phyloP scores from a whole-genome alignment of 2,797 vertebrate genomes.

The Pogonophryne albipinna region DNA sequence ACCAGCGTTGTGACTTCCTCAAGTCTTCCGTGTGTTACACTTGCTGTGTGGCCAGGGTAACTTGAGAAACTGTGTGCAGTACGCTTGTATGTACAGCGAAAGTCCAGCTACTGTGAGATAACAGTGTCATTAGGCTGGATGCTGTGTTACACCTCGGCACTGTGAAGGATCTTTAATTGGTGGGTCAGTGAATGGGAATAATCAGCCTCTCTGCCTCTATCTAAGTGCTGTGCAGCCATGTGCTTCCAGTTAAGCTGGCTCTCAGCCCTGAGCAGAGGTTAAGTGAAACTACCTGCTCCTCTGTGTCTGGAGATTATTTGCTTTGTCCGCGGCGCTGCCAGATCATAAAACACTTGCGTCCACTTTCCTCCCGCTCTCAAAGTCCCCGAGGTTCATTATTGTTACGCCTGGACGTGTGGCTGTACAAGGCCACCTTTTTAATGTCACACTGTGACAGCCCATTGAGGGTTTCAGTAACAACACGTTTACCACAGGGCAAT shows the following conservation, averaged over 20 bases:
- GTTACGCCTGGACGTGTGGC: slow-evolving; percentile 80
- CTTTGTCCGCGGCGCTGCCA: slow-evolving; percentile 79
- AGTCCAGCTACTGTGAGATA: slow-evolving; percentile 46
- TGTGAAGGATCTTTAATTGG: slow-evolving; percentile 62
- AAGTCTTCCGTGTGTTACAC: slow-evolving; percentile 59
- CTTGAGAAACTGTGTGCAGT: slow-evolving; percentile 45
- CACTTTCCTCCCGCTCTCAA: slow-evolving; percentile 66
- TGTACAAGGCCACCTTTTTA: slow-evolving; percentile 69
- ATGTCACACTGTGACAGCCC: slow-evolving; percentile 71
- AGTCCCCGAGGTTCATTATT: slow-evolving; percentile 78
- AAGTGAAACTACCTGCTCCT: slow-evolving; percentile 86
- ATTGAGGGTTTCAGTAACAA: slow-evolving; percentile 57
- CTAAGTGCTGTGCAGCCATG: slow-evolving; percentile 73
- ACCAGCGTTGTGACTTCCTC: slow-evolving; percentile 65
- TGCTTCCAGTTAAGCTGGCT: slow-evolving; percentile 82
- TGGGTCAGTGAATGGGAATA: slow-evolving; percentile 47
- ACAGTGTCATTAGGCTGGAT: slow-evolving; percentile 43
- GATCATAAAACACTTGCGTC: slow-evolving; percentile 84
- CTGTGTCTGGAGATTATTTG: slow-evolving; percentile 84
- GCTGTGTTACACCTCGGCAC: slow-evolving; percentile 43
- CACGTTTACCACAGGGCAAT: slow-evolving; percentile 31
- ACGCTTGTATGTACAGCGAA: slow-evolving; percentile 16
- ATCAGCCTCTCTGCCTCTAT: slow-evolving; percentile 51
- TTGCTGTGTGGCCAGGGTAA: slow-evolving; percentile 49
- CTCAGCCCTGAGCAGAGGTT: slow-evolving; percentile 79